Evolutionary conservation across 1,140 invertebrate species (phyloP), one percentile per base, ranked within the genome.

Genomic region (Batillaria attramentaria): DNA sequence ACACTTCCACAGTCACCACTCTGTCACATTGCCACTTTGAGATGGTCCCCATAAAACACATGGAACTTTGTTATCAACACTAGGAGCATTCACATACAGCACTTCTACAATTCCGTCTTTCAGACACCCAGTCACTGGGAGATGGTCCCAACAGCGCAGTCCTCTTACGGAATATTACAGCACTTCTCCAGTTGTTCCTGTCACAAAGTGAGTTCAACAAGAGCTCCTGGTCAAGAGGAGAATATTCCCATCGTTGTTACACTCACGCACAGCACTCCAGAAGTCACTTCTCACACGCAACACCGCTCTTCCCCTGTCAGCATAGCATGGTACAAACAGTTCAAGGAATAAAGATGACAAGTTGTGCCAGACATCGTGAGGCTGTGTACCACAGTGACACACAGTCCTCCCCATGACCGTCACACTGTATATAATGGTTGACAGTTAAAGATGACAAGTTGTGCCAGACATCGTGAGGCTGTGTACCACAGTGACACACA

Each of bases 401-500:
- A 66, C 20, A 33, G 28, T 35, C 62, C 4, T 16, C 3, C 8
- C 20, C 62, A 28, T 3, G 28, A 24, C 10, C 10, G 46, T 8
- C 10, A 24, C 46, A 50, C 10, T 50, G 46, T 13, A 10, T 8
- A 50, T 50, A 24, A 50, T 50, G 10, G 33, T 37, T 3, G 37
- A n/a, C 8, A 20, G 2, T 6, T 42, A 13, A 81, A 31, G 16
- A 81, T 62, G 18, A 81, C 60, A 18, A 81, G 77, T n/a, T 46
- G 37, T n/a, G 66, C 33, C 43, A 78, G 60, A 60, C 80, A 74
- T 13, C 80, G 57, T 20, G 80, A 81, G 28, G 80, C 80, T 0
- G 72, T 76, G 69, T 78, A 78, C 80, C 80, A 81, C 35, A 81
- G 60, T 10, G 43, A 72, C 60, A 42, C 65, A 39, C 37, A 46